Conservation (phyloP, 2,797 vertebrate genomes). For the Hypotaenidia okinawae region DNA sequence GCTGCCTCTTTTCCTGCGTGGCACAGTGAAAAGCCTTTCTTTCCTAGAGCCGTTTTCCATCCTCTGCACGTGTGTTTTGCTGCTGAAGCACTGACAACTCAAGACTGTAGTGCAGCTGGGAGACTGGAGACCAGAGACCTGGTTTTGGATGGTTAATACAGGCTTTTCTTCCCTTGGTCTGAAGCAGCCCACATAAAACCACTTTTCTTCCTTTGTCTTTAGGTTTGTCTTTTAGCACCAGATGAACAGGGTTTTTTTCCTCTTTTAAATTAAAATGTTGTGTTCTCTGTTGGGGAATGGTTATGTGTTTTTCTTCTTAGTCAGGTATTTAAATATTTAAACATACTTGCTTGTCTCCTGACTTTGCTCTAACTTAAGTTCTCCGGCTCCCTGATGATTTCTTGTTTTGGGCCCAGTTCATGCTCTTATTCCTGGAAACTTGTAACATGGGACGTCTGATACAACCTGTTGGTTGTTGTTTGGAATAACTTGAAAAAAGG, state of each 20-base stretch:
- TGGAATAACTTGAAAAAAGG: not conserved
- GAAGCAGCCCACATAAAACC: rapidly evolving
- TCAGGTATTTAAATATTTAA: not conserved
- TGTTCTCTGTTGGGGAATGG: not conserved
- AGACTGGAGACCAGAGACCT: not conserved
- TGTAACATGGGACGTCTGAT: not conserved
- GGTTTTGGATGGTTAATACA: not conserved
- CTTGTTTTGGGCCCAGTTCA: not conserved
- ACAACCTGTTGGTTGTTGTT: not conserved
- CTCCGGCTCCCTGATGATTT: not conserved
- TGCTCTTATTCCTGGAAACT: not conserved
- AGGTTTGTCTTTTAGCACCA: not conserved
- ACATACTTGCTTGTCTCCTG: too few species aligned
- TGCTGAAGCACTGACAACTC: not conserved
- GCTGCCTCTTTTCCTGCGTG: not conserved
- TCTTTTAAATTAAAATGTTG: not conserved
- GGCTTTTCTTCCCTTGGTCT: not conserved
- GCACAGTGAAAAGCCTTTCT: not conserved
- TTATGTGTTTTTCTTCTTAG: not conserved
- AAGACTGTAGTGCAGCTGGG: rapidly evolving
- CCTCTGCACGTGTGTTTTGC: not conserved
- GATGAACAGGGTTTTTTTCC: rapidly evolving
- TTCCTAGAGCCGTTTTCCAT: not conserved
- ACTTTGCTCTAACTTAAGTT: not conserved
- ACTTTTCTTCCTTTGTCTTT: not conserved